Conservation (phyloP, 2,113 vertebrate genomes). For the Misgurnus anguillicaudatus region DNA sequence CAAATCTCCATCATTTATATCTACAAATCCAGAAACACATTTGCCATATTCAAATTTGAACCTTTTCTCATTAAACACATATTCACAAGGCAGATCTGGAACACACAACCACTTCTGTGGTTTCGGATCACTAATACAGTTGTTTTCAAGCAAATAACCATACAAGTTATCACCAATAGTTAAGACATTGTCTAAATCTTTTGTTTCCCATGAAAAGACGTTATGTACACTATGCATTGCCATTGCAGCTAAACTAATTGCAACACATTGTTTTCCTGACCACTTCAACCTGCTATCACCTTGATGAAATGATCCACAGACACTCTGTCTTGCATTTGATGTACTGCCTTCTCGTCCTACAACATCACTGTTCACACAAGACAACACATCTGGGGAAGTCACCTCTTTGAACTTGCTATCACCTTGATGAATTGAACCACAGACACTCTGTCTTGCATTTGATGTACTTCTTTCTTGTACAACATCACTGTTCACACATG, state of each 20-base stretch:
- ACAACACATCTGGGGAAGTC: no score
- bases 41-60: neutral
- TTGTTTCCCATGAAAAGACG: neutral
- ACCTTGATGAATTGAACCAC: no score
- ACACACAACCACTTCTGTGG: neutral
- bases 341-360: no score
- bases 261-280: neutral
- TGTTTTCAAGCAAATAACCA: neutral
- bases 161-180: neutral
- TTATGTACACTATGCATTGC: neutral
- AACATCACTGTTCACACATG: no score
- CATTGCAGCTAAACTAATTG: neutral
- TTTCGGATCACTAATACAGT: neutral
- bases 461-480: no score
- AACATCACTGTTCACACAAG: no score
- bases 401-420: no score
- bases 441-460: no score
- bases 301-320: neutral
- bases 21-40: neutral
- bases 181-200: neutral
- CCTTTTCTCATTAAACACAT: neutral
- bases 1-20: no score
- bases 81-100: neutral
- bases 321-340: neutral
- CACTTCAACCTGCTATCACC: neutral